Base-by-base conservation (phyloP, 1,140 invertebrate species). In the Drosophila miranda region DNA sequence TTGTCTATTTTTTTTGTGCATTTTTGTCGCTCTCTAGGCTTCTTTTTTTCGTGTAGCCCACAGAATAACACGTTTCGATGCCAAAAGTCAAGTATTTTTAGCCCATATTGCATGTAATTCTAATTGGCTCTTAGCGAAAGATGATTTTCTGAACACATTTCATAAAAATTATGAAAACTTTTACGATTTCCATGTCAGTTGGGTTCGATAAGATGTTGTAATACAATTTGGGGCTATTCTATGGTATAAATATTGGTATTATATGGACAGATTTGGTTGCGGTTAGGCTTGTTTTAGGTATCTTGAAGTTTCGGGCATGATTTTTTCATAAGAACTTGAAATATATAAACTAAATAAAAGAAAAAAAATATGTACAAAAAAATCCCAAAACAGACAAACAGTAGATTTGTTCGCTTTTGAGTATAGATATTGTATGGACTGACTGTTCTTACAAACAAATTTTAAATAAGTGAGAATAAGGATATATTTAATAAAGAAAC, bases 31-130 rank as follows among this genome's bases (percentile, higher is more conserved):
- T 69, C 66, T 30, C 21, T 69, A 56, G 26, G 44, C 49, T 55
- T 38, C 3, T 13, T 76, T 42, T 62, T 58, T 80, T 77, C 70
- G 68, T 86, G 66, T 73, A 71, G 79, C 61, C 63, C 57, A 64
- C 43, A 34, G 23, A 61, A 70, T 77, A 62, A 75, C 59, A 61
- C 73, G 45, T 80, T 80, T 68, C 53, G 66, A 71, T 75, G 78
- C 77, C 78, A 87, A 87, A 76, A 76, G 72, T 76, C 72, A 76
- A 61, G 70, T 81, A 78, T 75, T 86, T 78, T 74, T 77, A 63
- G 54, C 62, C 56, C 50, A 53, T 69, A 51, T 62, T 60, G 68
- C 46, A 46, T 70, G 67, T 64, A 77, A 81, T 75, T 69, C 55
- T 59, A 82, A 81, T 73, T 82, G 72, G 55, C 73, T 78, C 53